Evolutionary conservation across 2,113 vertebrate species (phyloP).

Genomic region (Perca fluviatilis): DNA sequence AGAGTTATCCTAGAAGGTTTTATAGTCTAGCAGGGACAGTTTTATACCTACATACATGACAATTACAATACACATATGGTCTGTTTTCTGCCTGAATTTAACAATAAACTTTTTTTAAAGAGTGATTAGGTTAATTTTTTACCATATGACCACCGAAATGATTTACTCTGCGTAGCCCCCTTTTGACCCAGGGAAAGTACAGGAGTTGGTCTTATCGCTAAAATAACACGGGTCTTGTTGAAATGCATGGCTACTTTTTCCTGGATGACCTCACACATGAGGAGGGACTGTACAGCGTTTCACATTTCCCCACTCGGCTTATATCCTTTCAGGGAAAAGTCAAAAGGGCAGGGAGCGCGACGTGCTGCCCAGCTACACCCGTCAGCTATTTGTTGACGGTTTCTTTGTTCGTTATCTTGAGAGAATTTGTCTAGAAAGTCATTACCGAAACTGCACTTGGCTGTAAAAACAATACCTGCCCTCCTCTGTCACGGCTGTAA

Average conservation of each 20-base stretch:
- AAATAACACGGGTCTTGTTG: constrained; percentile 50
- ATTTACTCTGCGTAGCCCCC: background rate
- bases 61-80: background rate
- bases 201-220: constrained; percentile 50
- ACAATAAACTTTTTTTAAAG: background rate
- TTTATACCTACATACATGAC: background rate
- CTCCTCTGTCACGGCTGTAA: constrained; percentile 60
- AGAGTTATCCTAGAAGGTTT: constrained; percentile 9
- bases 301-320: constrained; percentile 34
- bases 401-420: constrained; percentile 46
- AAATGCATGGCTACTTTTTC: constrained; percentile 42
- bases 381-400: constrained; percentile 15
- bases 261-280: constrained; percentile 48
- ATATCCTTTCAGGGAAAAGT: constrained; percentile 39
- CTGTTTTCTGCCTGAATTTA: background rate
- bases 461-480: constrained; percentile 51
- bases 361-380: background rate
- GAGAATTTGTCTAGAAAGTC: constrained; percentile 23
- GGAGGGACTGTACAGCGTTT: constrained; percentile 15
- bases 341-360: background rate
- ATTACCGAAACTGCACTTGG: constrained; percentile 36
- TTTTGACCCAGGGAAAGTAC: constrained; percentile 45
- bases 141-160: background rate
- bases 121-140: background rate
- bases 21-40: background rate